A percentile compares a stretch with the other conserved stretches of the same genome.
phyloP scores from a whole-genome alignment of 2,113 vertebrate species.

The Sinocyclocheilus rhinocerous region DNA sequence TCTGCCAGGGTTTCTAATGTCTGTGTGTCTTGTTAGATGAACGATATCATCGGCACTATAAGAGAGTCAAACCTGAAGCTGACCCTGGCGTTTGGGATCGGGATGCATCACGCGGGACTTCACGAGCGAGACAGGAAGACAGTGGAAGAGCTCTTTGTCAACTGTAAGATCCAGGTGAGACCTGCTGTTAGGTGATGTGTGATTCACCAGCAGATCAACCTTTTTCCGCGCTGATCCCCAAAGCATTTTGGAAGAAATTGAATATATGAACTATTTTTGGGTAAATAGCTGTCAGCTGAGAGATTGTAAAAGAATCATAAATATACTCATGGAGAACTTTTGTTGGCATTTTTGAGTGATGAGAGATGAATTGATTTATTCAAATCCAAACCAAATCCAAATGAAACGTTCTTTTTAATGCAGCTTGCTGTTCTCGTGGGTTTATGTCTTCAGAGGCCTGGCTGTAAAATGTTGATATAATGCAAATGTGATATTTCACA shows the following conservation, averaged over 20 bases:
- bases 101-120: conserved; percentile 95
- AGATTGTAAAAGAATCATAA: not conserved
- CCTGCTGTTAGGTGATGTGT: not conserved
- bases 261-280: not conserved
- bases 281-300: not conserved
- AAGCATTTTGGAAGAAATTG: not conserved
- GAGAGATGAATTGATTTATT: not conserved
- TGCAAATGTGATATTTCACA: conserved; percentile 27
- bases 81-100: conserved; percentile 96
- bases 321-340: not conserved
- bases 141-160: conserved; percentile 95
- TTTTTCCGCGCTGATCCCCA: not conserved
- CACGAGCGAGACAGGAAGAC: conserved; percentile 96
- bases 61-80: conserved; percentile 95
- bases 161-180: conserved; percentile 96
- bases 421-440: not conserved
- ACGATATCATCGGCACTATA: conserved; percentile 87
- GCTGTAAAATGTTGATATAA: conserved; percentile 9
- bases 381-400: not conserved
- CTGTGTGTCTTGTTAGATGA: conserved; percentile 78
- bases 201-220: not conserved
- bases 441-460: not conserved
- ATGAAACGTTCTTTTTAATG: not conserved
- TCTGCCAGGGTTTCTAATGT: not conserved
- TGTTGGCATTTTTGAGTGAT: not conserved